Evolutionary conservation across 2,888 invertebrate genomes (phyloP), one percentile per base, ranked within the genome.

Genomic region (Lasioglossum lativentre): DNA sequence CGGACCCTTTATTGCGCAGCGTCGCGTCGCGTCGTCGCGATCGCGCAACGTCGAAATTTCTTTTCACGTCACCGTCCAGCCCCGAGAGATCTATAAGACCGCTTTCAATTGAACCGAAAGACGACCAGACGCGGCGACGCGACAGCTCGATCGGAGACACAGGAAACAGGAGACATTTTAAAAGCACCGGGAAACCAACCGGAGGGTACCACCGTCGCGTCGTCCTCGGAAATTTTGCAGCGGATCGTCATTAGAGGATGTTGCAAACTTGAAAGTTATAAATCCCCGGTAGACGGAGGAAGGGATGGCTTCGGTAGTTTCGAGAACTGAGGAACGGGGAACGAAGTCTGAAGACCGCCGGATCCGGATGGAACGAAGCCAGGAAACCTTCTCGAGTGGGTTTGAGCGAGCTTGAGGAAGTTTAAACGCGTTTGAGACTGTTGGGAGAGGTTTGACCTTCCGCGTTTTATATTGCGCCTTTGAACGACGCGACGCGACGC

Each of bases 1-100:
- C 68, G 52, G 42, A 40, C 1, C 70, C 42, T 83, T 88, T 80
- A 80, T 82, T 80, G 78, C 63, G 27, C n/a, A n/a, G n/a, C n/a
- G n/a, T n/a, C n/a, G n/a, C n/a, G n/a, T n/a, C n/a, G n/a, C n/a
- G 47, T 34, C 27, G 56, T 73, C 72, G 63, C 70, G 59, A 45
- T 75, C 88, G 47, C 78, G 80, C 77, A 63, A 71, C 66, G 52
- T 75, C 14, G 42, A 79, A 45, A 66, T 76, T 38, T 70, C 47
- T 45, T 74, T 80, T 76, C 63, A 52, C 70, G 81, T 79, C 66
- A 66, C 16, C 45, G 19, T 27, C 63, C 68, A 16, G n/a, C 42
- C 30, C 27, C 23, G n/a, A 14, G 40, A 63, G 42, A 63, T 75
- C 78, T 72, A n/a, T 45, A 66, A 59, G 16, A 16, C 30, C 56